Percentiles rank a stretch among this genome's conserved stretches.
Evolutionary conservation across 2,797 vertebrate genomes (phyloP).

Genomic region (Ispidina picta): DNA sequence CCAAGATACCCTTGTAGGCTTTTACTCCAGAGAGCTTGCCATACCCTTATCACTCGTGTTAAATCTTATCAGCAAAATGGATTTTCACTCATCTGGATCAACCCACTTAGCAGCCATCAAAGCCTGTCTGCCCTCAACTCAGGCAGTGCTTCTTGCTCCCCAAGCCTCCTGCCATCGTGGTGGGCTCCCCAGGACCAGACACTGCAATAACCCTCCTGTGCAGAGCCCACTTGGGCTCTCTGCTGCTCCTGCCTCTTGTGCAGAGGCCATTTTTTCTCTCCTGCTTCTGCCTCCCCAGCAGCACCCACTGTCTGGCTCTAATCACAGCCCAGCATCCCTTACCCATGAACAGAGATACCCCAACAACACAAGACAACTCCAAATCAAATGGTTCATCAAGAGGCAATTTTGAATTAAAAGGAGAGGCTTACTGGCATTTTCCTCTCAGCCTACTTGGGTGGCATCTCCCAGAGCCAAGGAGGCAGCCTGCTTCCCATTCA

Average conservation of each 20-base stretch:
- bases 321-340: background rate
- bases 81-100: conserved; percentile 40
- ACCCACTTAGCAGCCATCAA: background rate
- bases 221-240: background rate
- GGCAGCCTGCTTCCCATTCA: conserved; percentile 49
- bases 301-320: background rate
- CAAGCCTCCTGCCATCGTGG: background rate
- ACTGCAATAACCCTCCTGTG: background rate
- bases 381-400: background rate
- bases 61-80: conserved; percentile 18
- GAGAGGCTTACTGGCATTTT: background rate
- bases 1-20: background rate
- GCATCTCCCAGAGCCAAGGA: conserved; percentile 2
- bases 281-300: background rate
- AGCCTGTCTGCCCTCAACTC: background rate
- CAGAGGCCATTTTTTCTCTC: too few relatives aligned
- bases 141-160: background rate
- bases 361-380: background rate
- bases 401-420: background rate
- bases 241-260: too few relatives aligned
- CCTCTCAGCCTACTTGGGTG: conserved; percentile 52
- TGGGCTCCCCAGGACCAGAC: background rate
- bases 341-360: conserved; percentile 1
- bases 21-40: background rate
- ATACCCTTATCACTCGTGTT: background rate